These are phyloP conservation scores for Burhinus oedicnemus DNA, from an alignment of 2,113 vertebrate genomes.

Conservation along the genomic window DNA sequence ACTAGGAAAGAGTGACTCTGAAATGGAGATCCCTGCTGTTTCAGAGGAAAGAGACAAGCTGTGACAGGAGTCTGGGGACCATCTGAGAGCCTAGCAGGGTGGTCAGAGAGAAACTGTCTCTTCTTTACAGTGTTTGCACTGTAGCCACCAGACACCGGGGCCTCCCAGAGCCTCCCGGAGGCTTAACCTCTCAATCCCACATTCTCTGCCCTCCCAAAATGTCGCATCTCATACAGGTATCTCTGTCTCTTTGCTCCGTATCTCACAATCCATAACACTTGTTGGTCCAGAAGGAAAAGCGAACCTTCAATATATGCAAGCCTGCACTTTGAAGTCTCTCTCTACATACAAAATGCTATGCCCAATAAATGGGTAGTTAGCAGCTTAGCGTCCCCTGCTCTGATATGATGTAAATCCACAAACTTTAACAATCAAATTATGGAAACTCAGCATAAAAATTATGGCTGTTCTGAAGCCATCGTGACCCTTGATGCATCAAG, in stretches of 20 bases:
- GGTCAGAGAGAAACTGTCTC: background rate
- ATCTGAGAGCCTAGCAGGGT: background rate
- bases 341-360: background rate
- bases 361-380: background rate
- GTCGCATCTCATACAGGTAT: background rate
- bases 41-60: background rate
- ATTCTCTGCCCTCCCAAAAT: background rate
- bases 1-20: background rate
- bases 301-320: background rate
- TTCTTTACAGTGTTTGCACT: background rate
- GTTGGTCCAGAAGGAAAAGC: background rate
- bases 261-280: accelerated
- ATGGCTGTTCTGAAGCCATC: background rate
- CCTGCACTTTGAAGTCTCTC: background rate
- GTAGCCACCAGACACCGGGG: background rate
- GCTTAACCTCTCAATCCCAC: background rate
- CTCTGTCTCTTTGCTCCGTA: accelerated
- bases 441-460: slow-evolving; percentile 23
- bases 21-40: background rate
- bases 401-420: background rate
- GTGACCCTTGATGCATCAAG: slow-evolving; percentile 49
- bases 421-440: background rate
- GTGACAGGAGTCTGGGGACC: no score
- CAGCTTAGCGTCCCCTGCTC: background rate
- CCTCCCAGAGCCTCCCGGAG: background rate